Evolutionary conservation across 2,888 invertebrate genomes (phyloP).

Genomic region (Cyaniris semiargus): DNA sequence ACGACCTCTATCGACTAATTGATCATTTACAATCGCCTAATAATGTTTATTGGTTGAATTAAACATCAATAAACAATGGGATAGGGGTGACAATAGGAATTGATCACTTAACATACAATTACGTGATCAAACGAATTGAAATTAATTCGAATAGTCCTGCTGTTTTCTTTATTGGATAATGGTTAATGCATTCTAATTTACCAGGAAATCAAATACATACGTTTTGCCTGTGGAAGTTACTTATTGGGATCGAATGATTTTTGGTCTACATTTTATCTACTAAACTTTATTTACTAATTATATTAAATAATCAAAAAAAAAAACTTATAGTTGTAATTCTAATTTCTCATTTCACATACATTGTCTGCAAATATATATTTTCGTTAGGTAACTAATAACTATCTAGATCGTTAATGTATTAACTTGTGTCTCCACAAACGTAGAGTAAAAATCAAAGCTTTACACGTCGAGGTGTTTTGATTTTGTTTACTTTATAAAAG

Average conservation of each 20-base stretch:
- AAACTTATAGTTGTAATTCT: too few relatives aligned
- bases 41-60: slow-evolving; percentile 27
- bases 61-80: slow-evolving; percentile 24
- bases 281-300: not conserved
- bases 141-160: slow-evolving; percentile 22
- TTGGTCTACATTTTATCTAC: not conserved
- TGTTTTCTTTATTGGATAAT: slow-evolving; percentile 9
- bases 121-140: slow-evolving; percentile 10
- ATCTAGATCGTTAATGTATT: too few relatives aligned
- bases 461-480: too few relatives aligned
- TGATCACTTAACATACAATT: slow-evolving; percentile 27
- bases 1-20: slow-evolving; percentile 33
- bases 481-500: too few relatives aligned
- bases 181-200: slow-evolving; percentile 9
- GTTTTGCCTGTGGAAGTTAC: not conserved
- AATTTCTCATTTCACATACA: too few relatives aligned
- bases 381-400: too few relatives aligned
- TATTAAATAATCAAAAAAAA: too few relatives aligned
- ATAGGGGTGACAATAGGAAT: slow-evolving; percentile 24
- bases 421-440: too few relatives aligned
- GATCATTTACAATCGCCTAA: slow-evolving; percentile 29
- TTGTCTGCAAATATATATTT: too few relatives aligned
- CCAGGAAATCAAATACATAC: not conserved
- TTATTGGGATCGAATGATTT: not conserved
- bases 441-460: too few relatives aligned